Conservation (phyloP, 2,888 invertebrate genomes). For the Nomada ferruginata region DNA sequence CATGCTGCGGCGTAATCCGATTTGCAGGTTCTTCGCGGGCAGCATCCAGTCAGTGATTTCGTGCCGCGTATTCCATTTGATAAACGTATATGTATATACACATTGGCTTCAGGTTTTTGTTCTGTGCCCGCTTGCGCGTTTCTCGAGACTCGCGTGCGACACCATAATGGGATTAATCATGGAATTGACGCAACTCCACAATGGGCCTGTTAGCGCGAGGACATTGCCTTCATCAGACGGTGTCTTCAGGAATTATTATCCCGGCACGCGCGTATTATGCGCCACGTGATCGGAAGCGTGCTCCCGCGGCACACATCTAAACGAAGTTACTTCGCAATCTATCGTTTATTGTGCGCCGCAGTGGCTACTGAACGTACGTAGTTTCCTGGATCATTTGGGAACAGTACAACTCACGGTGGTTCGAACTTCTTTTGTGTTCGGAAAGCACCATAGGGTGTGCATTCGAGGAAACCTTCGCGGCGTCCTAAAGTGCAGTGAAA, state of each 20-base stretch:
- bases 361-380: slow-evolving; percentile 29
- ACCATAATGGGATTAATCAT: slow-evolving; percentile 61
- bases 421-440: too few relatives aligned
- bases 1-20: slow-evolving; percentile 19
- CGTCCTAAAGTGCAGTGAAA: too few relatives aligned
- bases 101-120: not conserved
- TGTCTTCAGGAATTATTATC: slow-evolving; percentile 72
- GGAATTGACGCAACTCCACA: slow-evolving; percentile 48
- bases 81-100: not conserved
- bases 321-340: slow-evolving; percentile 73
- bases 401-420: not conserved
- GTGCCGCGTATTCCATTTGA: slow-evolving; percentile 17
- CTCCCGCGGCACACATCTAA: slow-evolving; percentile 47
- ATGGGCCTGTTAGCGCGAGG: slow-evolving; percentile 58
- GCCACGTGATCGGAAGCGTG: slow-evolving; percentile 74
- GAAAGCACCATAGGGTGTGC: too few relatives aligned
- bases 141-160: slow-evolving; percentile 9
- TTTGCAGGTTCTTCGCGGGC: not conserved
- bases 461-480: not conserved
- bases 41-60: slow-evolving; percentile 7
- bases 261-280: slow-evolving; percentile 73
- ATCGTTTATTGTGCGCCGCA: slow-evolving; percentile 70
- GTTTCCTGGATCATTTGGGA: slow-evolving; percentile 17
- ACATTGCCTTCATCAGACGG: slow-evolving; percentile 68
- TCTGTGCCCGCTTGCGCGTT: not conserved